Evolutionary conservation across 2,888 invertebrate genomes (phyloP), one percentile per base, ranked within the genome.

Genomic region (Eristalis arbustorum): DNA sequence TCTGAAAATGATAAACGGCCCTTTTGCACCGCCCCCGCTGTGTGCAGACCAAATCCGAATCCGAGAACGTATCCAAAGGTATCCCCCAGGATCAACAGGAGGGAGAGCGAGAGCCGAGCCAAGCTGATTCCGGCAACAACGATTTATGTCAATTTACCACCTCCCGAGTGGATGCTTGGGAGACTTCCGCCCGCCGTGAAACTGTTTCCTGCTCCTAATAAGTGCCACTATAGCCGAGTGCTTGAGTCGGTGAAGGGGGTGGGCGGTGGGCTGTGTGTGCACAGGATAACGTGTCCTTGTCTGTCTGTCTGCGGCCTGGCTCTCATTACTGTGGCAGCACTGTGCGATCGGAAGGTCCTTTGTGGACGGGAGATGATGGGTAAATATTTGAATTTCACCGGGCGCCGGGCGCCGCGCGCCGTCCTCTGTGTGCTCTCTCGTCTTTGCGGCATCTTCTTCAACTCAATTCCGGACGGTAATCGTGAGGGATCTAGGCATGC

Each of bases 71-170:
- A 63, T 63, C 66, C 66, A 37, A 37, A 37, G 18, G 63, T 66
- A 71, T 77, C 75, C 66, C 64, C 28, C 10, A 59, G 77, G 85
- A 85, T 81, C 76, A 62, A 56, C 59, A 34, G 77, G 62, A 76
- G 23, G 22, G 62, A 28, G 56, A 13, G 25, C n/a, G 8, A 28
- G 57, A 4, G 5, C 14, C n/a, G 42, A 49, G 49, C 18, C 18
- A 18, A 49, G 18, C 49, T 49, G 49, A 49, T 49, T 18, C 49
- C 57, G 67, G 69, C 73, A 78, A 62, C 82, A 82, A 82, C 77
- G 85, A 85, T 85, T 85, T 82, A 82, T 82, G 85, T 82, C 85
- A 85, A 85, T 81, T 85, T 82, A 82, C 85, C 85, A 85, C 85
- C 85, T 85, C 73, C 81, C 74, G 82, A 85, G 81, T 82, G 73